Conservation (phyloP, 2,888 invertebrate species). For the Leptinotarsa peninsularis region DNA sequence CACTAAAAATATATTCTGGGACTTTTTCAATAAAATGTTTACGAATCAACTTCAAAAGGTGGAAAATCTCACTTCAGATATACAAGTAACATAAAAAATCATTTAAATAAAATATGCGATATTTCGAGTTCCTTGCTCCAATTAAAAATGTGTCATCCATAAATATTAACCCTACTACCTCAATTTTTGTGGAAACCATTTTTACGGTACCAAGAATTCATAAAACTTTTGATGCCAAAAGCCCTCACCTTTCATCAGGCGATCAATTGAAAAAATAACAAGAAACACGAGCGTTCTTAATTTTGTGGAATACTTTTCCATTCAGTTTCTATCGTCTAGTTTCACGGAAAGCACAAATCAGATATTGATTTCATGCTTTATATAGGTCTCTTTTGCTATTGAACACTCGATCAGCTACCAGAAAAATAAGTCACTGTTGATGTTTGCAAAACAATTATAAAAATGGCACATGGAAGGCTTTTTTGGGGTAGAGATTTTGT, state of each 20-base stretch:
- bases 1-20: too few species aligned
- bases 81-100: too few species aligned
- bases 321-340: too few species aligned
- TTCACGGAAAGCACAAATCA: too few species aligned
- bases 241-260: background rate
- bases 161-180: background rate
- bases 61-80: too few species aligned
- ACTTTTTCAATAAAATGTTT: too few species aligned
- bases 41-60: too few species aligned
- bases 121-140: too few species aligned
- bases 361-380: background rate
- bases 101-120: too few species aligned
- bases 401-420: background rate
- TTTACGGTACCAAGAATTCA: background rate
- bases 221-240: background rate
- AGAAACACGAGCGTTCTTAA: too few species aligned
- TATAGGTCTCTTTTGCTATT: background rate
- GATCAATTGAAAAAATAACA: background rate
- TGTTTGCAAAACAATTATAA: constrained; percentile 18
- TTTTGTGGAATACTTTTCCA: too few species aligned
- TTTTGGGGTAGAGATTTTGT: constrained; percentile 20
- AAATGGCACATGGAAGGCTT: constrained; percentile 29
- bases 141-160: too few species aligned
- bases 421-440: background rate
- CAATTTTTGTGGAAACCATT: background rate